Percentiles rank a stretch among this genome's conserved stretches.
Evolutionary conservation across 1,140 invertebrate genomes (phyloP).

Genomic region (Lasioglossum baleicum): DNA sequence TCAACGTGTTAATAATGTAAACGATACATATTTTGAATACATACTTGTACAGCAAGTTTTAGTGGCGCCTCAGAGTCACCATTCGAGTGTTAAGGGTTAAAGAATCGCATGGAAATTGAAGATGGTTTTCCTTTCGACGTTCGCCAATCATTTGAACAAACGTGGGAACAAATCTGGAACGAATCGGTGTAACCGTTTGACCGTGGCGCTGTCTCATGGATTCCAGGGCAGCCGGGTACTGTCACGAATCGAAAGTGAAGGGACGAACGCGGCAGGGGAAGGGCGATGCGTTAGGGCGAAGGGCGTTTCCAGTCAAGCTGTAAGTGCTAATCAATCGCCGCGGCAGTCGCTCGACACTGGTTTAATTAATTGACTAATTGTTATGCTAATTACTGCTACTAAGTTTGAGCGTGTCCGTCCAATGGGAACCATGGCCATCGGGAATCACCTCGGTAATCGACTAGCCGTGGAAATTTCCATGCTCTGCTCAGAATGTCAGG

Average conservation of each 20-base stretch:
- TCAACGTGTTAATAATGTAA: too few species aligned
- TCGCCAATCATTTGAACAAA: too few species aligned
- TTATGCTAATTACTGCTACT: slow-evolving; percentile 34
- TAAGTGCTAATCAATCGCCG: slow-evolving; percentile 38
- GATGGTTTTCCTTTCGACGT: too few species aligned
- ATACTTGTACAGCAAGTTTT: too few species aligned
- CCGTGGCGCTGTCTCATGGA: too few species aligned
- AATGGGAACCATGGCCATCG: slow-evolving; percentile 16
- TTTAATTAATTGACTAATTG: slow-evolving; percentile 47
- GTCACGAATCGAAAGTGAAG: not conserved
- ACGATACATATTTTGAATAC: too few species aligned
- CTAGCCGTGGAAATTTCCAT: slow-evolving; percentile 26
- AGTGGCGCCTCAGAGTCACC: too few species aligned
- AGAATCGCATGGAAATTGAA: too few species aligned
- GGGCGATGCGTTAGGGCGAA: not conserved
- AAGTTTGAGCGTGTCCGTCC: slow-evolving; percentile 24
- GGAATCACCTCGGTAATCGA: slow-evolving; percentile 35
- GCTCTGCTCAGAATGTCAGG: not conserved
- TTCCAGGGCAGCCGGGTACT: too few species aligned
- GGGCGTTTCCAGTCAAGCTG: not conserved
- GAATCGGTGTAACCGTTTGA: too few species aligned
- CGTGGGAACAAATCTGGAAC: too few species aligned
- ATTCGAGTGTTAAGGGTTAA: too few species aligned
- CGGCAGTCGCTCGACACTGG: slow-evolving; percentile 19
- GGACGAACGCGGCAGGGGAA: not conserved